Evolutionary conservation across 2,113 vertebrate species (phyloP).

Genomic region (Solea solea): DNA sequence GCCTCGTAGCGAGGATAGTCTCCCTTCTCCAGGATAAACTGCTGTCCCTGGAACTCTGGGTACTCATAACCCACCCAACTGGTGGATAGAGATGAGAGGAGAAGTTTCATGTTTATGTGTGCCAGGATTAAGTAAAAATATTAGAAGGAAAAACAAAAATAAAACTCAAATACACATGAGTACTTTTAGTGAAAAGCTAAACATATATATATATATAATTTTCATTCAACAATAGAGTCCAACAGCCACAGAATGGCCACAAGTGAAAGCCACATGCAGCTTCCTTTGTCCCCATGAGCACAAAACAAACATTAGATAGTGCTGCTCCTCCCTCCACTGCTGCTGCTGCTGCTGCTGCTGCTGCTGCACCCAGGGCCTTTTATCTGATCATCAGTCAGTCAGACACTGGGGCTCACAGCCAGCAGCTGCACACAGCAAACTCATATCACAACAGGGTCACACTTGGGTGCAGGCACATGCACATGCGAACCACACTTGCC

Average conservation of each 20-base stretch:
- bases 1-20: constrained; percentile 94
- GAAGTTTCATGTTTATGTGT: not conserved
- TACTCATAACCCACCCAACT: constrained; percentile 96
- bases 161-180: not conserved
- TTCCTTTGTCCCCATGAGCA: constrained; percentile 63
- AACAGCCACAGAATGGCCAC: constrained; percentile 23
- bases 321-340: constrained; percentile 43
- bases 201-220: constrained; percentile 16
- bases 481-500: constrained; percentile 27
- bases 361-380: constrained; percentile 57
- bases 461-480: constrained; percentile 53
- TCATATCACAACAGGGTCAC: constrained; percentile 61
- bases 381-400: constrained; percentile 77
- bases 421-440: constrained; percentile 67
- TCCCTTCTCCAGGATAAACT: constrained; percentile 97
- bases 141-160: not conserved
- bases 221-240: constrained; percentile 35
- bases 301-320: constrained; percentile 76
- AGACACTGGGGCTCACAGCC: constrained; percentile 53
- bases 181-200: not conserved
- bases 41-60: constrained; percentile 96
- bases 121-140: not conserved
- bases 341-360: constrained; percentile 41
- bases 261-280: constrained; percentile 32
- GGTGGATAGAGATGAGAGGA: not conserved